A percentile compares a stretch with the other conserved stretches of the same genome.
These are phyloP conservation scores for Drosophila monieri DNA, from an alignment of 2,888 invertebrate species.

Conservation along the genomic window DNA sequence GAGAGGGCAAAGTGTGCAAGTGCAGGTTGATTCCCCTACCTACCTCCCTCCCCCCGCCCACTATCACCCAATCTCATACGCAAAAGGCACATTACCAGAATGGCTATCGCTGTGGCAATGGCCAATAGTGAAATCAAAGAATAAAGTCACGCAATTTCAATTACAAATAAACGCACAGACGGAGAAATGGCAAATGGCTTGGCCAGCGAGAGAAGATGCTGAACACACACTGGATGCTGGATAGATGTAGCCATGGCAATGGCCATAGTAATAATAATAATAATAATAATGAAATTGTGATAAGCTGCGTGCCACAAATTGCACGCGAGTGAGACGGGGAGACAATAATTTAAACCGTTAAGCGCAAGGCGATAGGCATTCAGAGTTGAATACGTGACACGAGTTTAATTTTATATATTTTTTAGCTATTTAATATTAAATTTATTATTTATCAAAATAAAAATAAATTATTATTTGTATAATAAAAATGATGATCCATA, in stretches of 20 bases:
- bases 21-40: background rate
- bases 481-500: background rate
- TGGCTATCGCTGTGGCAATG: slow-evolving; percentile 37
- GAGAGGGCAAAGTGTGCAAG: slow-evolving; percentile 50
- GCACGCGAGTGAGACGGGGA: slow-evolving; percentile 64
- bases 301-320: slow-evolving; percentile 77
- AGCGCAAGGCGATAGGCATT: slow-evolving; percentile 44
- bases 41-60: background rate
- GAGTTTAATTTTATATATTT: background rate
- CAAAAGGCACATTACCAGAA: slow-evolving; percentile 13
- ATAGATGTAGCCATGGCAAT: slow-evolving; percentile 15
- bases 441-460: background rate
- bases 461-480: background rate
- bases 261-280: slow-evolving; percentile 59
- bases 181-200: slow-evolving; percentile 36
- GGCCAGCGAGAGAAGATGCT: slow-evolving; percentile 12
- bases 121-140: slow-evolving; percentile 66
- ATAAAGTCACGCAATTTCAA: slow-evolving; percentile 79
- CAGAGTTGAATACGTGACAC: slow-evolving; percentile 28
- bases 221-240: slow-evolving; percentile 2
- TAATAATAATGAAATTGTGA: slow-evolving; percentile 76
- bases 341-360: slow-evolving; percentile 74
- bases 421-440: too few species aligned
- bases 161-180: slow-evolving; percentile 63
- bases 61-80: background rate